These are phyloP conservation scores for Sigmodon hispidus DNA, from an alignment of 2,113 vertebrate species.

Conservation along the genomic window DNA sequence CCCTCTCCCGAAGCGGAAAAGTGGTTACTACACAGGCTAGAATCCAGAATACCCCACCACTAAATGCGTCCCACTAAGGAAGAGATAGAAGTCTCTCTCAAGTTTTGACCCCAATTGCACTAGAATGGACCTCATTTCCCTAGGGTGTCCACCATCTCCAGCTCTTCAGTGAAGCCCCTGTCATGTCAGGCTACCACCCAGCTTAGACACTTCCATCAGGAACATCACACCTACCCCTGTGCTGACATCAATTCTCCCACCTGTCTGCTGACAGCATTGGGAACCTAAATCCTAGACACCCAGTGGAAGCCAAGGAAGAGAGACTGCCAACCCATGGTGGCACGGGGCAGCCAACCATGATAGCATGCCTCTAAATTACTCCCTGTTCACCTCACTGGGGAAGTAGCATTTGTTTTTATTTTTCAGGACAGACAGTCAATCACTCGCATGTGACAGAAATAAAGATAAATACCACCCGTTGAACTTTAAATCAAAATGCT, in stretches of 20 bases:
- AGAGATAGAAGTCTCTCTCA: background rate
- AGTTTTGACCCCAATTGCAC: background rate
- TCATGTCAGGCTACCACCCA: background rate
- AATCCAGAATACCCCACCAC: background rate
- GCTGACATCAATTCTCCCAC: background rate
- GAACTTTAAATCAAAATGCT: constrained; percentile 75
- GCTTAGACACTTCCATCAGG: background rate
- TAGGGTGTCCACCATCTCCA: background rate
- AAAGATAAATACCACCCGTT: constrained; percentile 74
- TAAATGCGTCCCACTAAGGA: background rate
- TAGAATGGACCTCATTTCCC: background rate
- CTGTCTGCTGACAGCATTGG: background rate
- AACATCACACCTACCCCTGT: background rate
- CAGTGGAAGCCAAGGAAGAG: constrained; percentile 26
- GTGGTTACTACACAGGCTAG: background rate
- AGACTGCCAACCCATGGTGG: constrained; percentile 39
- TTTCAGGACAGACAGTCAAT: constrained; percentile 75
- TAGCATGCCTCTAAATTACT: constrained; percentile 56
- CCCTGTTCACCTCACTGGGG: constrained; percentile 67
- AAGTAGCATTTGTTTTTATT: constrained; percentile 78
- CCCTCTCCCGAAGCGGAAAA: background rate
- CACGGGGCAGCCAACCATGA: background rate
- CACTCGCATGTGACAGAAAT: constrained; percentile 76
- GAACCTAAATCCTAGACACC: constrained; percentile 34
- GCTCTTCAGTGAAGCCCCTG: background rate